A percentile compares a stretch with the other conserved stretches of the same genome.
Conservation (phyloP, 2,113 vertebrate species). For the Glaucomys volans region DNA sequence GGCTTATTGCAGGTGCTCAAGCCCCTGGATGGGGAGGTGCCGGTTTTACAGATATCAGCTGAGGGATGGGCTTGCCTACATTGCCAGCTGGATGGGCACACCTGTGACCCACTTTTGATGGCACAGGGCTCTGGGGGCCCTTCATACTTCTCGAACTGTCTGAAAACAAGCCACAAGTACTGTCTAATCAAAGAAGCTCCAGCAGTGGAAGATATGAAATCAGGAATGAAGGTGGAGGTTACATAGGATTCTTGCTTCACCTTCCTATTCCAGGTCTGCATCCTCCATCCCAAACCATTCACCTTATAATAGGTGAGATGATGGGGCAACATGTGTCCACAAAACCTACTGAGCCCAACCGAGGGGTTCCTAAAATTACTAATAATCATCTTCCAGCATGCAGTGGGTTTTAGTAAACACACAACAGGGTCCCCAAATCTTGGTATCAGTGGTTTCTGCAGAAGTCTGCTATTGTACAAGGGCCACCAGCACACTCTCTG, state of each 20-base stretch:
- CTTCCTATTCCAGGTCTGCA: background rate
- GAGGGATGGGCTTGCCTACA: background rate
- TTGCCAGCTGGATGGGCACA: background rate
- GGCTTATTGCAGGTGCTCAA: background rate
- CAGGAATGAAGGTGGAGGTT: background rate
- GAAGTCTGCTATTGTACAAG: slow-evolving; percentile 10
- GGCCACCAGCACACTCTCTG: background rate
- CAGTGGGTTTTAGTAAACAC: slow-evolving; percentile 21
- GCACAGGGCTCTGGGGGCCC: background rate
- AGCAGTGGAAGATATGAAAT: background rate
- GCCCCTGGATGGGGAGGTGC: background rate
- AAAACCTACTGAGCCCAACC: background rate
- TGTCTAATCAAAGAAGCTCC: background rate
- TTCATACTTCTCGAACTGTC: background rate
- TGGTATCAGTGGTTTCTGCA: background rate
- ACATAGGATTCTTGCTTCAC: background rate
- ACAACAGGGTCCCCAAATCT: background rate
- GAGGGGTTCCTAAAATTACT: slow-evolving; percentile 28
- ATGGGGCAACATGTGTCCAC: rapidly evolving
- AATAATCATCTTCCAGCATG: slow-evolving; percentile 6
- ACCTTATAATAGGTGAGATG: background rate
- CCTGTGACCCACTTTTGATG: background rate
- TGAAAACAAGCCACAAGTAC: background rate
- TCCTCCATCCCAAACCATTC: background rate
- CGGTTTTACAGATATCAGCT: background rate